A percentile compares a stretch with the other conserved stretches of the same genome.
Conservation (phyloP, 37 sponge, comb jelly and placozoan genomes). For the Aphrocallistes beatrix region DNA sequence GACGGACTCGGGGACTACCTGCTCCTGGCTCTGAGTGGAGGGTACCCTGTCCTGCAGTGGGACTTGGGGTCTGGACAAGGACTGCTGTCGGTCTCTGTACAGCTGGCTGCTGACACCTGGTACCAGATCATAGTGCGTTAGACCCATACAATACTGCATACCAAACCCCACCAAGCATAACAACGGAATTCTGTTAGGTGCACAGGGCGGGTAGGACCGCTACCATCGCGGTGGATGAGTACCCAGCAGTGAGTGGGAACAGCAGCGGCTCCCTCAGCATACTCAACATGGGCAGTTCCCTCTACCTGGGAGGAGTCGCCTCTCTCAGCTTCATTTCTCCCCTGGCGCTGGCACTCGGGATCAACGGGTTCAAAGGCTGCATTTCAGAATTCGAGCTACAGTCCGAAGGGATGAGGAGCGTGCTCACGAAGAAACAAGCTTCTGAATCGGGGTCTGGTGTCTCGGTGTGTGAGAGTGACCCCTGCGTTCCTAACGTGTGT, state of each 20-base stretch:
- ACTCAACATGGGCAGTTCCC: background rate
- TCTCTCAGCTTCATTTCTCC: background rate
- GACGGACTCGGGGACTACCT: background rate
- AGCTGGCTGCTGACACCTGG: background rate
- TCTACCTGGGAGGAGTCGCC: background rate
- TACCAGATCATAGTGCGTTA: background rate
- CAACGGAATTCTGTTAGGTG: too few species aligned
- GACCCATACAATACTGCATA: too few species aligned
- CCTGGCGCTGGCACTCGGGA: background rate
- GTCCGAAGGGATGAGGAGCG: background rate
- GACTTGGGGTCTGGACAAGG: slow-evolving; percentile 3
- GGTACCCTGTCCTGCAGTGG: slow-evolving; percentile 2
- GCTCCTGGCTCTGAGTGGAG: background rate
- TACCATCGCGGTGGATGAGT: background rate
- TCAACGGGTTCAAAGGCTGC: background rate
- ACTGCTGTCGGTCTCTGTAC: background rate
- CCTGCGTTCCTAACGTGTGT: slow-evolving; percentile 32
- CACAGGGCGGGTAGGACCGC: background rate
- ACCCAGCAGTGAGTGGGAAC: background rate
- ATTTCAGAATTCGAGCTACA: background rate
- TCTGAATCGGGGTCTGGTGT: background rate
- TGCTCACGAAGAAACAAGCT: background rate
- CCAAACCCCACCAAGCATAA: background rate
- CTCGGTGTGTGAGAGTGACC: background rate
- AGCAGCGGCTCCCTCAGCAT: background rate